Base-by-base conservation (phyloP, 2,113 vertebrate species). In the Dipodomys ordii region DNA sequence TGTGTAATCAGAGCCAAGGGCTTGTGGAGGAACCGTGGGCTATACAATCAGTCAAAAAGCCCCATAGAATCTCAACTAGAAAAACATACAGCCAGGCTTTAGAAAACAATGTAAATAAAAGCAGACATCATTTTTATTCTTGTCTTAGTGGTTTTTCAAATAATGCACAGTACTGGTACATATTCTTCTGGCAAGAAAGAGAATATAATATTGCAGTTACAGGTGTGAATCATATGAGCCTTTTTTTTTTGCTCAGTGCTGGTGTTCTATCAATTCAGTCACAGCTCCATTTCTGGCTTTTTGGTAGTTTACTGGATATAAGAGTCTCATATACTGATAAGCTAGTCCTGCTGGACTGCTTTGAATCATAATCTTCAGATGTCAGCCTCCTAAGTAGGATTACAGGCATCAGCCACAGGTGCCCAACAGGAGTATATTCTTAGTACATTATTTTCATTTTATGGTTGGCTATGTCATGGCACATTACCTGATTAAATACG, bases 61-160 rank as follows among this genome's bases (percentile, higher is more conserved):
- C 25, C 39, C 32, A 8, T 2, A n/a, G n/a, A 53, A 73, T 82
- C 44, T 86, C 64, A 92, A 69, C 57, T 53, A 81, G 49, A 25
- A 57, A 90, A 92, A 68, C 7, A 60, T 15, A 35, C 27, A 78
- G 83, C 27, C 22, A 62, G 46, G 23, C 76, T 86, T 81, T 27
- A 46, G 53, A 82, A 83, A 88, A 30, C 28, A 69, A 74, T 74
- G 11, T 35, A 53, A 88, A 94, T 5, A 39, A 79, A 93, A 53
- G 10, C 30, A 77, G 67, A 32, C 9, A 9, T 67, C 9, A 9
- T 67, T 67, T 39, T 83, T 15, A 78, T 44, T 81, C 73, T 94
- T 32, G 80, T 81, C 78, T 94, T 32, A 83, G 53, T 25, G 57
- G 28, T 90, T 74, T 87, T 65, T 88, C 85, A 94, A 68, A 80